Evolutionary conservation across 1,140 invertebrate species (phyloP).

Genomic region (Eufriesea mexicana): DNA sequence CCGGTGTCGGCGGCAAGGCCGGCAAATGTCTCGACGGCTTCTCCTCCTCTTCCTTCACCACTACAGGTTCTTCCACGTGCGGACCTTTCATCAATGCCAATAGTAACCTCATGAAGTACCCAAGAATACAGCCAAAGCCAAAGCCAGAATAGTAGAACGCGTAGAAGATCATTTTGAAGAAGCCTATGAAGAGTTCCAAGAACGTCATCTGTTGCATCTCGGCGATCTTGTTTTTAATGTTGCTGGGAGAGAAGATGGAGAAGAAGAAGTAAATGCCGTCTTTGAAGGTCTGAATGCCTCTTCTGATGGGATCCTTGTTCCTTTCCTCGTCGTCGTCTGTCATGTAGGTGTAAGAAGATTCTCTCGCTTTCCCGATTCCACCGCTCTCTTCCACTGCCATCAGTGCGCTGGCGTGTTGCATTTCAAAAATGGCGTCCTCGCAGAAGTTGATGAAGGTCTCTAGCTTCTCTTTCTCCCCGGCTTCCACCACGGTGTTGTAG

Average conservation of each 20-base stretch:
- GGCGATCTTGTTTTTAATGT: conserved; percentile 93
- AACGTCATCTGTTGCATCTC: conserved; percentile 95
- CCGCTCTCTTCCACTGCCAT: conserved; percentile 96
- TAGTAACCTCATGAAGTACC: conserved; percentile 89
- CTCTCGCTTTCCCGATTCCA: conserved; percentile 87
- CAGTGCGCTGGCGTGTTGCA: conserved; percentile 98
- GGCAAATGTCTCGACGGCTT: conserved; percentile 86
- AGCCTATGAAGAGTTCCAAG: conserved; percentile 91
- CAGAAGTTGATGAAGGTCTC: conserved; percentile 99
- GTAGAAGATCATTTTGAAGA: conserved; percentile 95
- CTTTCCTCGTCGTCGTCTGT: conserved; percentile 93
- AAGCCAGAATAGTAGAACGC: conserved; percentile 94
- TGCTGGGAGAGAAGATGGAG: conserved; percentile 93
- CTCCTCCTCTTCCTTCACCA: conserved; percentile 88
- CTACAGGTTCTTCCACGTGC: conserved; percentile 86
- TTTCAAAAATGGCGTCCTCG: conserved; percentile 99
- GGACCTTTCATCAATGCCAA: conserved; percentile 93
- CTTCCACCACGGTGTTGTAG: conserved; percentile 99
- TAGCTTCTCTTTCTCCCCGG: conserved; percentile 99
- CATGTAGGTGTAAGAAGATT: conserved; percentile 91
- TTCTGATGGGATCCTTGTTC: conserved; percentile 91
- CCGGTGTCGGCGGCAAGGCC: conserved; percentile 86
- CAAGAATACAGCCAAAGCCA: conserved; percentile 85
- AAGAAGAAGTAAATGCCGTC: conserved; percentile 90
- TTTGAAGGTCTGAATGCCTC: conserved; percentile 90